phyloP scores from a whole-genome alignment of 2,113 vertebrate genomes.

The Pontoporia blainvillei region DNA sequence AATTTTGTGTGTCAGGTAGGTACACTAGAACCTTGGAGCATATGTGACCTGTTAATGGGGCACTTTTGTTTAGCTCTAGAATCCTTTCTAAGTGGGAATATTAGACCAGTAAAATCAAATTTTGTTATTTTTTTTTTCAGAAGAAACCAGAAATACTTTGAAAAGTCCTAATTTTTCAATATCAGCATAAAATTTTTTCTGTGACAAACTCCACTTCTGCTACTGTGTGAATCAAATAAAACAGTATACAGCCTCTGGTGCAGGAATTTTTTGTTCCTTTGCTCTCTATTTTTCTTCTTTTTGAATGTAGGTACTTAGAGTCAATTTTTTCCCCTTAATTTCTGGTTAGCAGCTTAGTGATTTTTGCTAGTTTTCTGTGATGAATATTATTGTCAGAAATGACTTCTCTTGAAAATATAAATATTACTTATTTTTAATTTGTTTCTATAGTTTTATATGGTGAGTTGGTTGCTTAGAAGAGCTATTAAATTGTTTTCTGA shows the following conservation, averaged over 20 bases:
- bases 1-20: not conserved
- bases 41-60: not conserved
- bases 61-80: not conserved
- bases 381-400: slow-evolving; percentile 51
- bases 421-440: slow-evolving; percentile 23
- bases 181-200: not conserved
- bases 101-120: not conserved
- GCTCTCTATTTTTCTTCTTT: not conserved
- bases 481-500: slow-evolving; percentile 24
- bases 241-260: not conserved
- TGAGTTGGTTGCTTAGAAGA: slow-evolving; percentile 9
- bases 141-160: slow-evolving; percentile 29
- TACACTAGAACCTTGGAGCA: not conserved
- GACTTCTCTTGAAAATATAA: slow-evolving; percentile 36
- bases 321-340: slow-evolving; percentile 46
- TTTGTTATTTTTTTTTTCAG: not conserved
- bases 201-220: not conserved
- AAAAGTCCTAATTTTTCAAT: slow-evolving; percentile 7
- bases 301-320: not conserved
- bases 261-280: not conserved
- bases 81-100: not conserved
- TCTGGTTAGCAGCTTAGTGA: not conserved
- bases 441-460: slow-evolving; percentile 3
- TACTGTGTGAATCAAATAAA: not conserved
- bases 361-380: slow-evolving; percentile 36